Evolutionary conservation across 2,888 invertebrate species (phyloP).

Genomic region (Muschampia plurimacula): DNA sequence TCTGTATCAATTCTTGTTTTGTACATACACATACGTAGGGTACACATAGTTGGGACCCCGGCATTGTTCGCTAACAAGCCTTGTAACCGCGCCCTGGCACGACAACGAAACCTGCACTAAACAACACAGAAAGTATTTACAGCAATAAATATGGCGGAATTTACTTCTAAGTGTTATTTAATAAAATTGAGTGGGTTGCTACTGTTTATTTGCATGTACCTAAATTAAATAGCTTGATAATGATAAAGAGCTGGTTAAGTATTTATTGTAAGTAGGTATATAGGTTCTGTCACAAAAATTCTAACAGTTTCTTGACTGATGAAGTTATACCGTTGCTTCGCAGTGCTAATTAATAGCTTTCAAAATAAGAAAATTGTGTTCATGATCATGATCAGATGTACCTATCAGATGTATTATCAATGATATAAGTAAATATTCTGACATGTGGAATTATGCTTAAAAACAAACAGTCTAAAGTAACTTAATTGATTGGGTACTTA

Average conservation of each 20-base stretch:
- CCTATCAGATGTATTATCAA: too few relatives aligned
- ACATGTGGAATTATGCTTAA: too few relatives aligned
- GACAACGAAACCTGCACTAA: constrained; percentile 61
- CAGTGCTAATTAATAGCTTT: too few relatives aligned
- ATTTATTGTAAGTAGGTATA: too few relatives aligned
- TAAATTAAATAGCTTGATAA: neutral
- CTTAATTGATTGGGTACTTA: too few relatives aligned
- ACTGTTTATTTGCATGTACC: neutral
- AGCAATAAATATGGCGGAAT: constrained; percentile 29
- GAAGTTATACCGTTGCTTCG: too few relatives aligned
- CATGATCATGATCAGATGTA: too few relatives aligned
- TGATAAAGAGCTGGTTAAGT: neutral
- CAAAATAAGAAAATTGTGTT: too few relatives aligned
- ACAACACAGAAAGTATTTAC: constrained; percentile 49
- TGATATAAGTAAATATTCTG: too few relatives aligned
- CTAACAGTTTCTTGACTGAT: too few relatives aligned
- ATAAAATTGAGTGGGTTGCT: constrained; percentile 4
- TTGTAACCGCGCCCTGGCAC: constrained; percentile 74
- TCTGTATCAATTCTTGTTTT: constrained; percentile 40
- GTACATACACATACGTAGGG: constrained; percentile 49
- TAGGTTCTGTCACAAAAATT: too few relatives aligned
- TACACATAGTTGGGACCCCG: constrained; percentile 56
- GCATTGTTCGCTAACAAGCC: constrained; percentile 81
- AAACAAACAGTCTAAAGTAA: too few relatives aligned
- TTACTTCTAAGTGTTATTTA: constrained; percentile 25